A percentile compares a stretch with the other conserved stretches of the same genome.
Evolutionary conservation across 2,113 vertebrate species (phyloP).

Genomic region (Micromys minutus): DNA sequence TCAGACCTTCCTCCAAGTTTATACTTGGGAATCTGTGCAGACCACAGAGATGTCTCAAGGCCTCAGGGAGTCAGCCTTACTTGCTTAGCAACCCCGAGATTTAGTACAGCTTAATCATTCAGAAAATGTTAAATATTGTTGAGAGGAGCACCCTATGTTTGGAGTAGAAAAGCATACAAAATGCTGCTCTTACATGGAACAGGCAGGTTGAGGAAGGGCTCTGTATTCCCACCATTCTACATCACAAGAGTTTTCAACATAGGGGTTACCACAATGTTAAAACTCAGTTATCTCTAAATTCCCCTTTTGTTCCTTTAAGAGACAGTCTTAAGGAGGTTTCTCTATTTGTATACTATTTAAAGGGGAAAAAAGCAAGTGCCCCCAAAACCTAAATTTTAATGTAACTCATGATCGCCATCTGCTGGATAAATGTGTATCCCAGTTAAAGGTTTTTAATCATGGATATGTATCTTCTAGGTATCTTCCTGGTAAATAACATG

Average conservation of each 20-base stretch:
- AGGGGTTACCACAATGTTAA: background rate
- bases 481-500: background rate
- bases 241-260: background rate
- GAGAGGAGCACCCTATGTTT: background rate
- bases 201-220: background rate
- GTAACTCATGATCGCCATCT: constrained; percentile 73
- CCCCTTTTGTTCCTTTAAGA: constrained; percentile 4
- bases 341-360: background rate
- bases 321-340: background rate
- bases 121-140: background rate
- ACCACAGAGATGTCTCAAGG: background rate
- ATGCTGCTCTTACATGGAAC: background rate
- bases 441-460: constrained; percentile 21
- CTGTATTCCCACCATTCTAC: background rate
- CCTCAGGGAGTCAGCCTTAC: too few species aligned
- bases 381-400: constrained; percentile 27
- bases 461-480: background rate
- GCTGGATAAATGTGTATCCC: constrained; percentile 57
- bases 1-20: background rate
- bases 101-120: background rate
- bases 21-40: background rate
- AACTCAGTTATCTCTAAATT: background rate
- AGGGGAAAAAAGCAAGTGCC: background rate
- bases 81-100: background rate
- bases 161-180: background rate